Conservation (phyloP, 2,797 vertebrate species). For the Danionella dracula region DNA sequence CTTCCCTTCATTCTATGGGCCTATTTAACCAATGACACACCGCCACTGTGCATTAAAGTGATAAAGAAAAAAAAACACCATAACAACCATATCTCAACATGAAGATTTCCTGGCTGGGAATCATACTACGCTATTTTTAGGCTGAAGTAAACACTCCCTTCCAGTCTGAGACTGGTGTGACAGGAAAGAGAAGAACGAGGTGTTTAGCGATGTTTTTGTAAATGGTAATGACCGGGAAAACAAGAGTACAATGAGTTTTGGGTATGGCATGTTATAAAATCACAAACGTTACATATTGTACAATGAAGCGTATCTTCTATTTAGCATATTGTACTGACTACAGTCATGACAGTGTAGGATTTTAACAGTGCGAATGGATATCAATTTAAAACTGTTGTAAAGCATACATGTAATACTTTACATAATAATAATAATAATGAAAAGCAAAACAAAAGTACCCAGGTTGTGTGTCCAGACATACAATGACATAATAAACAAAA, state of each 20-base stretch:
- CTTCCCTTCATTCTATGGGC: background rate
- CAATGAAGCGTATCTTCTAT: too few species aligned
- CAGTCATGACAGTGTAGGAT: too few species aligned
- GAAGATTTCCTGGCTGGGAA: background rate
- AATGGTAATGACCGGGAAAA: too few species aligned
- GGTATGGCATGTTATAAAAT: too few species aligned
- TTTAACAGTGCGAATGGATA: conserved; percentile 66
- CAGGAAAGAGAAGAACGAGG: too few species aligned
- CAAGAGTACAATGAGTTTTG: too few species aligned
- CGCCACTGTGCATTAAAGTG: background rate
- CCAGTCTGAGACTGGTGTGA: too few species aligned
- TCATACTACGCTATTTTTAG: too few species aligned
- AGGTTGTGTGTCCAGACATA: background rate
- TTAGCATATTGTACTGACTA: too few species aligned
- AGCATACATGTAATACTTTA: conserved; percentile 62
- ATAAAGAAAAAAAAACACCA: background rate
- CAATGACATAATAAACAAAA: conserved; percentile 53
- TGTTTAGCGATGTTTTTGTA: too few species aligned
- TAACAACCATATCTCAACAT: background rate
- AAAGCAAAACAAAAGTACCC: conserved; percentile 31
- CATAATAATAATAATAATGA: conserved; percentile 52
- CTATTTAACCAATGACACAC: conserved; percentile 14
- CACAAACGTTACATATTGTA: too few species aligned
- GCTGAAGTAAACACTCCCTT: too few species aligned
- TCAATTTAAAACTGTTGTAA: conserved; percentile 75